phyloP scores from a whole-genome alignment of 2,113 vertebrate genomes.

The Australoheros scitulus region DNA sequence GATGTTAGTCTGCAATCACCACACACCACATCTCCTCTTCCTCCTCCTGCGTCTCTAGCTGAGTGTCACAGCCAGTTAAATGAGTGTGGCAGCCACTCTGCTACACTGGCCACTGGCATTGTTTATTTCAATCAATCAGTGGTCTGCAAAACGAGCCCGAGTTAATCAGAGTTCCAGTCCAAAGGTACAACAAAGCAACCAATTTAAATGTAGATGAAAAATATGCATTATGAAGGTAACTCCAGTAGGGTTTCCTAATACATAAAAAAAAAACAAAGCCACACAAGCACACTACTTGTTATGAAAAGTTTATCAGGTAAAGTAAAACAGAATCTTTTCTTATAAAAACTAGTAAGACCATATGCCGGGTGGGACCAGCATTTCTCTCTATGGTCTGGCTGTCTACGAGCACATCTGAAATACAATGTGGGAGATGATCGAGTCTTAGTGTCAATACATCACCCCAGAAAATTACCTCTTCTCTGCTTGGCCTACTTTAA shows the following conservation, averaged over 20 bases:
- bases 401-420: constrained; percentile 60
- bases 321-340: constrained; percentile 9
- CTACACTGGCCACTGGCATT: constrained; percentile 19
- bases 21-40: not conserved
- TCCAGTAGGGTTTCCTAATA: not conserved
- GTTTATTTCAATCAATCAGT: constrained; percentile 38
- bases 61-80: constrained; percentile 39
- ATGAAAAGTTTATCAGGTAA: constrained; percentile 16
- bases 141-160: not conserved
- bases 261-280: not conserved
- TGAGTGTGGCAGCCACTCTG: constrained; percentile 20
- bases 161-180: constrained; percentile 31
- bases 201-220: constrained; percentile 38
- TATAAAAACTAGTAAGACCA: not conserved
- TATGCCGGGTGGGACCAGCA: constrained; percentile 1
- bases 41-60: not conserved
- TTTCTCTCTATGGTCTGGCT: constrained; percentile 38
- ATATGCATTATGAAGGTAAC: not conserved
- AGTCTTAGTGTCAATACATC: constrained; percentile 81
- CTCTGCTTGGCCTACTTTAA: constrained; percentile 82
- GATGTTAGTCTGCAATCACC: constrained; percentile 3
- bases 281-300: not conserved
- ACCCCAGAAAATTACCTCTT: constrained; percentile 77
- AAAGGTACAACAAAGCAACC: constrained; percentile 1
- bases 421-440: constrained; percentile 75